Evolutionary conservation across 1,140 invertebrate genomes (phyloP), one percentile per base, ranked within the genome.

Genomic region (Lanistes nyassanus): DNA sequence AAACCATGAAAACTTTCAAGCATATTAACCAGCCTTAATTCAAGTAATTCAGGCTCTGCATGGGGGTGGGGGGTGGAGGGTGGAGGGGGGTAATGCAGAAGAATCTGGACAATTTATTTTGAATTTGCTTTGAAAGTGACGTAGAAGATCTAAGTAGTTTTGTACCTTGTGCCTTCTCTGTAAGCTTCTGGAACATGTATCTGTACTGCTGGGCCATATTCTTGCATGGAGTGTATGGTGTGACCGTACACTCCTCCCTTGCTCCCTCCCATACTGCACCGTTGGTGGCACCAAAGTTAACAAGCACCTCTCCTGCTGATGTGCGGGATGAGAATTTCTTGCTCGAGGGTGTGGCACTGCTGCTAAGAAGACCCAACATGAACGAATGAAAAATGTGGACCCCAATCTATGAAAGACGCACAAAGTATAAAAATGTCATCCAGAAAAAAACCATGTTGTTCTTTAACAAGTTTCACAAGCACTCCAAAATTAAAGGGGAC

Each of bases 171-270:
- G 88, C 88, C 76, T 91, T 89, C 34, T 91, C 90, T 21, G 85
- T 82, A 0, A 92, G 71, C 74, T 92, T 89, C 71, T 93, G 91
- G 77, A 91, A 93, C 91, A 93, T 92, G 79, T 87, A 90, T 79
- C 85, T 79, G 76, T 83, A 82, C 34, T 79, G 60, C 39, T 47
- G 62, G 31, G 68, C 58, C 13, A 85, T 9, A 16, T 51, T 62
- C 5, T 76, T 23, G 29, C 72, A 67, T 0, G 75, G 16, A 60
- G 78, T 75, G 60, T 81, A 82, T 9, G 62, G 58, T 29, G 71
- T 56, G 26, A 85, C 70, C 4, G 69, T 69, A 37, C 79, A 81
- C 23, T 75, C 51, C 55, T 78, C 71, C 29, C 76, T 80, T 51
- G 78, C 47, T 66, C 83, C 76, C 76, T 84, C 80, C 81, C 83